Percentiles rank a stretch among this genome's conserved stretches.
Evolutionary conservation across 1,140 invertebrate species (phyloP).

Genomic region (Thrips palmi): DNA sequence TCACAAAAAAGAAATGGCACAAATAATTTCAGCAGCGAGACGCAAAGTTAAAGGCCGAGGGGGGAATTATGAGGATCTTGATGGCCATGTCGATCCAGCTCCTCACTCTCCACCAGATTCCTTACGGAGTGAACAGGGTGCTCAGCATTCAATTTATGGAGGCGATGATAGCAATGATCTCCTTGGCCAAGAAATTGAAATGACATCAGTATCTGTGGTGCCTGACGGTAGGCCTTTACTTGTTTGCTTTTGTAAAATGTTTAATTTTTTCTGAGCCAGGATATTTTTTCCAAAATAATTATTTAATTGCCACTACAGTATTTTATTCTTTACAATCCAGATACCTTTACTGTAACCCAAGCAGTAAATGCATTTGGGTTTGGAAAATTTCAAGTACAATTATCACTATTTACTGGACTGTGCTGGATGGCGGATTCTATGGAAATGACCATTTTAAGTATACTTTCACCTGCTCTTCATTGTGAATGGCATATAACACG

Average conservation of each 20-base stretch:
- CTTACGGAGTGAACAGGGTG: neutral
- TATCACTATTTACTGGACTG: conserved; percentile 66
- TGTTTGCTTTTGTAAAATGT: conserved; percentile 17
- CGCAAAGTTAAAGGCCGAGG: conserved; percentile 5
- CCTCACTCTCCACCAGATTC: neutral
- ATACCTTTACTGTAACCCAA: conserved; percentile 87
- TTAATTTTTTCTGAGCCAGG: neutral
- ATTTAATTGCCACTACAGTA: neutral
- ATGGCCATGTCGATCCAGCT: neutral
- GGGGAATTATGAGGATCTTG: conserved; percentile 15
- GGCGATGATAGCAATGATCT: conserved; percentile 2
- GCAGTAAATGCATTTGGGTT: conserved; percentile 91
- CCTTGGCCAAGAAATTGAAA: conserved; percentile 45
- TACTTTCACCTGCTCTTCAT: conserved; percentile 77
- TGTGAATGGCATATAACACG: conserved; percentile 84
- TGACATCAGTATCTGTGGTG: conserved; percentile 60
- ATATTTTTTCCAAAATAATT: neutral
- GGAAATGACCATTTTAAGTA: conserved; percentile 95
- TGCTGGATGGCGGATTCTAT: conserved; percentile 97
- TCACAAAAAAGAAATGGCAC: conserved; percentile 6
- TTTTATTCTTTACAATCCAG: conserved; percentile 29
- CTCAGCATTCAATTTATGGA: neutral
- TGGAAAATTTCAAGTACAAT: conserved; percentile 87
- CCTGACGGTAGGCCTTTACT: conserved; percentile 46
- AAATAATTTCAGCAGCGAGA: conserved; percentile 10